These are phyloP conservation scores for Chelonoidis abingdonii DNA, from an alignment of 2,113 vertebrate genomes.

Conservation along the genomic window DNA sequence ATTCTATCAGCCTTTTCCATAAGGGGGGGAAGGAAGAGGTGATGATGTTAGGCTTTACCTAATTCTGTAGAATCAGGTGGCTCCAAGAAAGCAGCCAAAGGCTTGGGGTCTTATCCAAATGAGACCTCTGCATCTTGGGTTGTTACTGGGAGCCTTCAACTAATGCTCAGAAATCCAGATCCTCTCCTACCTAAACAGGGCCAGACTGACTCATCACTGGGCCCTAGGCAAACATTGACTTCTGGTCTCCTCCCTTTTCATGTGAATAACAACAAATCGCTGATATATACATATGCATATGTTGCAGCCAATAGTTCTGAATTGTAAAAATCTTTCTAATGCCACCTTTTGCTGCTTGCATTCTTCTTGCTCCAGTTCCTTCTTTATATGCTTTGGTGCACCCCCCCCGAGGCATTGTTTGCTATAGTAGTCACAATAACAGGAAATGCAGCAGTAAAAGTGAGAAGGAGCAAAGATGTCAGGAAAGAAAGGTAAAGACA, in stretches of 20 bases:
- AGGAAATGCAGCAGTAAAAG: neutral
- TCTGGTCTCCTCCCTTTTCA: neutral
- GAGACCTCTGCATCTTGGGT: neutral
- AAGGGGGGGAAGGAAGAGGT: neutral
- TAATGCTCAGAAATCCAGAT: neutral
- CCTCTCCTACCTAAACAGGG: neutral
- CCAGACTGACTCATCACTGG: neutral
- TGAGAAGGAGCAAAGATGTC: neutral
- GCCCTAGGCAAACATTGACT: neutral
- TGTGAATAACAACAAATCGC: neutral
- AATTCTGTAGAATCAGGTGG: neutral
- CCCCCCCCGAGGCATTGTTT: neutral
- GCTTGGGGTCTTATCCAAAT: neutral
- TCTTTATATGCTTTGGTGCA: neutral
- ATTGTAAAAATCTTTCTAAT: neutral
- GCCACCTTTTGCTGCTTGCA: neutral
- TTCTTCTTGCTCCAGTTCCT: neutral
- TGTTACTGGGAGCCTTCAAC: neutral
- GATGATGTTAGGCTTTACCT: neutral
- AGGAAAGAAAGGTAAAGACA: neutral
- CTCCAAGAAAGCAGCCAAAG: neutral
- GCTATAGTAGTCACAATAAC: neutral
- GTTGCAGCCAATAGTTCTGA: neutral
- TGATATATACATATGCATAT: fast-evolving
- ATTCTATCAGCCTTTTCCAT: neutral